phyloP scores from a whole-genome alignment of 2,797 vertebrate species.

The Danio choprae region DNA sequence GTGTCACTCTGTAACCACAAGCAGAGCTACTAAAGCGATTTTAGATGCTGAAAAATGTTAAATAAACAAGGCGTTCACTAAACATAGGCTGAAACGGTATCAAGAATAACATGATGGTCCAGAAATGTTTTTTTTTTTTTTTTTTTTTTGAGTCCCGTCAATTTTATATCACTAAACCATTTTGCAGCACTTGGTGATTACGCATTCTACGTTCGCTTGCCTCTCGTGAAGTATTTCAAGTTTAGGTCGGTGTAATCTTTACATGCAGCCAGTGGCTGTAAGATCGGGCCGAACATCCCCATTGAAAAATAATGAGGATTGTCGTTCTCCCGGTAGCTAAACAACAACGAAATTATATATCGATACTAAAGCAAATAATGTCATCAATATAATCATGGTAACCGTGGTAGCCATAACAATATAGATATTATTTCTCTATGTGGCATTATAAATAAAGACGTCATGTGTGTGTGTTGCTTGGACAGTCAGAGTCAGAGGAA shows the following conservation, averaged over 20 bases:
- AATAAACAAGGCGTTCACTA: neutral
- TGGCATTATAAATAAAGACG: constrained; percentile 65
- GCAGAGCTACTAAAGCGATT: constrained; percentile 5
- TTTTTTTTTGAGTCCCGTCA: constrained; percentile 18
- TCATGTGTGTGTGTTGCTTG: constrained; percentile 44
- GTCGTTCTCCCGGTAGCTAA: constrained; percentile 62
- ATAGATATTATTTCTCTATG: constrained; percentile 67
- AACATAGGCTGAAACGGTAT: constrained; percentile 19
- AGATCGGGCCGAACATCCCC: constrained; percentile 78
- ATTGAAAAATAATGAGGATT: constrained; percentile 98
- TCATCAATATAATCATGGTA: constrained; percentile 63
- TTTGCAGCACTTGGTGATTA: constrained; percentile 77
- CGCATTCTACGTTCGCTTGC: constrained; percentile 67
- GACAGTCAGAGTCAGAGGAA: constrained; percentile 44
- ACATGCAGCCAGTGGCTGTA: constrained; percentile 58
- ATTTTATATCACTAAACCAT: constrained; percentile 51
- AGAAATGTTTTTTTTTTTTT: constrained; percentile 56
- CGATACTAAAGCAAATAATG: constrained; percentile 67
- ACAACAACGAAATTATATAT: constrained; percentile 65
- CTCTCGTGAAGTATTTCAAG: constrained; percentile 68
- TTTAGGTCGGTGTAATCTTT: constrained; percentile 65
- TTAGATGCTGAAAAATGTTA: neutral
- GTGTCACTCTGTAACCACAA: neutral
- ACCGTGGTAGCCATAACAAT: constrained; percentile 63
- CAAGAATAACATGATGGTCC: constrained; percentile 58